Conservation (phyloP, 2,888 invertebrate species). For the Ashinkailepas kermadecensis region DNA sequence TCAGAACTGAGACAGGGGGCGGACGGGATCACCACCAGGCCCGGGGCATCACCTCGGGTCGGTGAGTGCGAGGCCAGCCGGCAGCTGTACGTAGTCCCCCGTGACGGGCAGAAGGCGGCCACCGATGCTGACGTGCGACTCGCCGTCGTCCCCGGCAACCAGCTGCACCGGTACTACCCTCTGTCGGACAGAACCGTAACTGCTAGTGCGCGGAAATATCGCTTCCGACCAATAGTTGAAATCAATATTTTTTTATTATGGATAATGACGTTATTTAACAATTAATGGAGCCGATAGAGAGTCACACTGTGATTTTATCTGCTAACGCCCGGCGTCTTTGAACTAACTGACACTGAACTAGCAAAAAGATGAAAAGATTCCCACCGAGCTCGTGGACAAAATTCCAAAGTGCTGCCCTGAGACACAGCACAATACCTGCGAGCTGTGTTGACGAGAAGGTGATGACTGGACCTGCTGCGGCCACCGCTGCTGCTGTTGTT, state of each 20-base stretch:
- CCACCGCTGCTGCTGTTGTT: background rate
- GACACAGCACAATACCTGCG: background rate
- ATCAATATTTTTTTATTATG: background rate
- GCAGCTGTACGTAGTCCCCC: background rate
- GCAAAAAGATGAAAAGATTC: background rate
- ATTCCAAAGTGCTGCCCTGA: background rate
- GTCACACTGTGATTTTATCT: background rate
- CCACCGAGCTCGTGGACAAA: no score
- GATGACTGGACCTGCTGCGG: no score
- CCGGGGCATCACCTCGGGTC: background rate
- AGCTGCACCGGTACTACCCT: slow-evolving; percentile 3
- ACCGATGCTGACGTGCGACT: background rate
- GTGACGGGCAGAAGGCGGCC: background rate
- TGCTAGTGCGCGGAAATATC: background rate
- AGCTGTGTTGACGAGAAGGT: background rate
- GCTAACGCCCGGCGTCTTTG: background rate
- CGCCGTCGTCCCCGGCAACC: background rate
- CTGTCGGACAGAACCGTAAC: background rate
- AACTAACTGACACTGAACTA: background rate
- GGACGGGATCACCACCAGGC: no score
- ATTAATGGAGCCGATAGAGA: background rate
- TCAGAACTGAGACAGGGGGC: no score
- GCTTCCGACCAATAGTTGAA: background rate
- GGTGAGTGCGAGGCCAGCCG: background rate
- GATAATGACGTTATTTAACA: background rate